Evolutionary conservation across 1,140 invertebrate genomes (phyloP).

Genomic region (Heliconius hermathena): DNA sequence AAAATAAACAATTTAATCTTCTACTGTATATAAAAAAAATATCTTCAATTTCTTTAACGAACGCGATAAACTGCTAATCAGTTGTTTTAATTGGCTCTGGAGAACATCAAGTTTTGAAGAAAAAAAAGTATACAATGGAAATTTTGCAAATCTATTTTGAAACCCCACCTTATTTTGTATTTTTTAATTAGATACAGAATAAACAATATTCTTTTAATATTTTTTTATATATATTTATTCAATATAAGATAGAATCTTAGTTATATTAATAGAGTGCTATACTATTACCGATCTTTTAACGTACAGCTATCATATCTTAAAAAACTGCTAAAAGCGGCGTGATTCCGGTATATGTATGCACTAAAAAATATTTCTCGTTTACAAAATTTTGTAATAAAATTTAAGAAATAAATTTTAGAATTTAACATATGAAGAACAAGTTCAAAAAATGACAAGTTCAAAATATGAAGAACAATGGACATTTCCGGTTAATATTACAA

Average conservation of each 20-base stretch:
- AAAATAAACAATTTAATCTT: constrained; percentile 45
- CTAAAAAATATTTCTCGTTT: too few species aligned
- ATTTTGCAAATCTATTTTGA: neutral
- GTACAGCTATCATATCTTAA: too few species aligned
- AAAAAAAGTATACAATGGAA: neutral
- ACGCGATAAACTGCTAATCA: constrained; percentile 31
- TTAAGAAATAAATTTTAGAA: too few species aligned
- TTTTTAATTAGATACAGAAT: neutral
- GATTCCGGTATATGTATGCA: too few species aligned
- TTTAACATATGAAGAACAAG: too few species aligned
- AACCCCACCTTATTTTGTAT: neutral
- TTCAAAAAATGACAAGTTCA: too few species aligned
- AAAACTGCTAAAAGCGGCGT: too few species aligned
- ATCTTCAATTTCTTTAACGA: constrained; percentile 34
- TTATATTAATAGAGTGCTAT: neutral
- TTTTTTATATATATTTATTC: neutral
- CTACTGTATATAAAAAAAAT: constrained; percentile 10
- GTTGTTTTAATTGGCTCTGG: constrained; percentile 38
- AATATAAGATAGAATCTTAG: neutral
- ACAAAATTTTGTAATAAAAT: too few species aligned
- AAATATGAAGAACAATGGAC: too few species aligned
- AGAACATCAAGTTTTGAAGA: constrained; percentile 20
- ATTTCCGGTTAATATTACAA: too few species aligned
- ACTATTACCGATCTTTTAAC: too few species aligned
- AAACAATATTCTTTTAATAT: too few species aligned